Evolutionary conservation across 2,888 invertebrate species (phyloP), one percentile per base, ranked within the genome.

Genomic region (Proisotoma minuta): DNA sequence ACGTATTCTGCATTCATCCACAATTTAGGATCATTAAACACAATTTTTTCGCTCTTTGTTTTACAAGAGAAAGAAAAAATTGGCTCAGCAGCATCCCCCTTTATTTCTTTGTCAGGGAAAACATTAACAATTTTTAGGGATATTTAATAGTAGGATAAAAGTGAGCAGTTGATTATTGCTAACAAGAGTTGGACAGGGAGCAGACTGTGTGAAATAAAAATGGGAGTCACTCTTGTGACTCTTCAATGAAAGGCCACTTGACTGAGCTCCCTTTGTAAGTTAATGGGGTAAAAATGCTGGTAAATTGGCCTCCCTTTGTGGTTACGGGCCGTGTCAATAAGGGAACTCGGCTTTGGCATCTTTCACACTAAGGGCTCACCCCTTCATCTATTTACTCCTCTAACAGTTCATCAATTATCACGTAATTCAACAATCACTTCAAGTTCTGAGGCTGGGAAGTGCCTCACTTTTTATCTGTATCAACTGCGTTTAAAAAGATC

Each of bases 21-120:
- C 69, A 65, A 57, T 56, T 50, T 59, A 63, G 67, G 70, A 57
- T 60, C 68, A 72, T 72, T 67, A 49, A 67, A 61, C 63, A 63
- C 34, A 56, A 61, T 63, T 63, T 67, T 62, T 61, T 56, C 43
- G 53, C 57, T 61, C 52, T 54, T 61, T 63, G 59, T 59, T 63
- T 62, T 60, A 53, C 63, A 29, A 43, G 57, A 40, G 56, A 56
- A 23, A 22, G 51, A 67, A 69, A 71, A 71, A 71, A 69, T 66
- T 67, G 57, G 22, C 57, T 12, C 50, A 50, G 3, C 20, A 4
- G 23, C 26, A 24, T 26, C 50, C 4, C 22, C 15, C n/a, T 26
- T 26, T 26, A 26, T 34, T 12, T 8, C 8, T 12, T 34, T 12
- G 39, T 34, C 12, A 12, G 12, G 8, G 12, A 20, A 47, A 18